Evolutionary conservation across 2,888 invertebrate species (phyloP).

Genomic region (Aspidiotus rigidus): DNA sequence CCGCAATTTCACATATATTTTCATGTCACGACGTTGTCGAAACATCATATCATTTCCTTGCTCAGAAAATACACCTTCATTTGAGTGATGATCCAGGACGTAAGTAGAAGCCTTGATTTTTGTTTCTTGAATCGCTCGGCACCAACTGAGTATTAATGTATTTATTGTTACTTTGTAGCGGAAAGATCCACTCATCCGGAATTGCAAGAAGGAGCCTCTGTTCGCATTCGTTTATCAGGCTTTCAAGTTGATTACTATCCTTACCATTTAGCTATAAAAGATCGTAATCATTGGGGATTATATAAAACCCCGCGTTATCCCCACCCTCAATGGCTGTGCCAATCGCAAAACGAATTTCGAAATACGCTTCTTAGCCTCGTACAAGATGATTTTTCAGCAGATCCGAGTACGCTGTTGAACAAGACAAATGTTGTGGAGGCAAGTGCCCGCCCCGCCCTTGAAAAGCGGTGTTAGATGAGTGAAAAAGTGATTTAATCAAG

Average conservation of each 20-base stretch:
- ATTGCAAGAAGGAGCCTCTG: conserved; percentile 78
- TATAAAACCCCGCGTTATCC: conserved; percentile 69
- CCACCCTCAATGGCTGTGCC: conserved; percentile 77
- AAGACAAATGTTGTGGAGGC: not conserved
- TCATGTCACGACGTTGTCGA: conserved; percentile 86
- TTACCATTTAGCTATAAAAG: conserved; percentile 82
- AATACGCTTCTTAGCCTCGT: conserved; percentile 49
- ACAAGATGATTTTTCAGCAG: conserved; percentile 30
- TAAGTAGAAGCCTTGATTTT: conserved; percentile 44
- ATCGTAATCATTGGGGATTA: conserved; percentile 81
- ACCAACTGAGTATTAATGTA: not conserved
- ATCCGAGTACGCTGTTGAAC: conserved; percentile 3
- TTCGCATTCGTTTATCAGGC: conserved; percentile 80
- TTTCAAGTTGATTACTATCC: conserved; percentile 92
- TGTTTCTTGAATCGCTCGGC: not conserved
- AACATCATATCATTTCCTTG: conserved; percentile 92
- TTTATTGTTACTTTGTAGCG: conserved; percentile 46
- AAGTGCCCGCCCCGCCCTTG: not conserved
- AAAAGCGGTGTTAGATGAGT: not conserved
- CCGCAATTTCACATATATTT: conserved; percentile 54
- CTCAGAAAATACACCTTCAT: conserved; percentile 88
- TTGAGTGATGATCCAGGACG: conserved; percentile 90
- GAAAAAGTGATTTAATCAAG: not conserved
- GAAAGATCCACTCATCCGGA: conserved; percentile 77
- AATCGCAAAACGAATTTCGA: conserved; percentile 70